These are phyloP conservation scores for Heptranchias perlo DNA, from an alignment of 2,113 vertebrate genomes.

Conservation along the genomic window DNA sequence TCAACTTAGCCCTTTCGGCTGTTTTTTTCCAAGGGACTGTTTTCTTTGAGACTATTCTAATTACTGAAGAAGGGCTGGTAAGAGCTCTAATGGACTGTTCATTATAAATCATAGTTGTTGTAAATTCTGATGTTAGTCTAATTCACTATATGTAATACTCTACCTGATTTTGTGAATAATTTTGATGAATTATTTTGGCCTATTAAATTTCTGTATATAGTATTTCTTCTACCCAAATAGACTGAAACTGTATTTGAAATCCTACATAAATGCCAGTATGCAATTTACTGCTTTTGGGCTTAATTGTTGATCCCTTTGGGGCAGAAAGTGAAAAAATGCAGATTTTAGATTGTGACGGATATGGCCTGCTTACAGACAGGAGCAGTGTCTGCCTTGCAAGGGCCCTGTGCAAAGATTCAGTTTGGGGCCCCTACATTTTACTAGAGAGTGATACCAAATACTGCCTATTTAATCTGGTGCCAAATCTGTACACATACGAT, in stretches of 20 bases:
- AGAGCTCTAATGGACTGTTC: not conserved
- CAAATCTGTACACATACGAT: not conserved
- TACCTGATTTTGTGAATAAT: not conserved
- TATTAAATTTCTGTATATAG: not conserved
- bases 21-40: not conserved
- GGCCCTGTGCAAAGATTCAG: not conserved
- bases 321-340: not conserved
- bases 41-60: not conserved
- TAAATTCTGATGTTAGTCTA: not conserved
- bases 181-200: not conserved
- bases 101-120: not conserved
- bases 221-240: not conserved
- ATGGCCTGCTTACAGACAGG: not conserved
- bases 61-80: not conserved
- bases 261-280: not conserved
- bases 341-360: not conserved
- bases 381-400: not conserved
- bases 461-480: not conserved
- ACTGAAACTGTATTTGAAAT: not conserved
- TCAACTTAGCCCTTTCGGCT: not conserved
- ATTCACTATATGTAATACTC: not conserved
- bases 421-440: not conserved
- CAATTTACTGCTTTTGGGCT: not conserved
- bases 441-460: not conserved
- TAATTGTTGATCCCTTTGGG: not conserved